Evolutionary conservation across 2,113 vertebrate species (phyloP).

Genomic region (Pomatorhinus ruficollis): DNA sequence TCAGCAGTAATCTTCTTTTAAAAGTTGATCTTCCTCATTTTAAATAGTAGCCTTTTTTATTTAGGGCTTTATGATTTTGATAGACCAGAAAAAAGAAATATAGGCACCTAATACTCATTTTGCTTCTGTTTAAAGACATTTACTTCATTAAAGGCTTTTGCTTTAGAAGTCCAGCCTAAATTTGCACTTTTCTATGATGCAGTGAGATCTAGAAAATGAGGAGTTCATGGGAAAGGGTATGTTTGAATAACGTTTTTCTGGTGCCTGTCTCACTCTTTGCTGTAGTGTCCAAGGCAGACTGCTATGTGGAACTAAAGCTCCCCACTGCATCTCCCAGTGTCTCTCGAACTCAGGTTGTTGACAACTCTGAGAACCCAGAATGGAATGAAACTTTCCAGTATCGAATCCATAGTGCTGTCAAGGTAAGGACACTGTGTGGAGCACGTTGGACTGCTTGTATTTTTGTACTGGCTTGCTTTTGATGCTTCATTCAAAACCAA

Average conservation of each 20-base stretch:
- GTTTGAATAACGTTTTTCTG: not conserved
- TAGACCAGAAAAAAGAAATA: not conserved
- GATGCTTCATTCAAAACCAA: not conserved
- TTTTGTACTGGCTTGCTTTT: not conserved
- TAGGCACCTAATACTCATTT: not conserved
- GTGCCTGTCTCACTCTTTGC: not conserved
- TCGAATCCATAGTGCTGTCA: slow-evolving; percentile 72
- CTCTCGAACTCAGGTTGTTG: slow-evolving; percentile 66
- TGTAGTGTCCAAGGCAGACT: slow-evolving; percentile 78
- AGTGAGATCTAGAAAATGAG: not conserved
- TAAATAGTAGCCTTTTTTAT: not conserved
- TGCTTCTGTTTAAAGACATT: not conserved
- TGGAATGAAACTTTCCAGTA: slow-evolving; percentile 82
- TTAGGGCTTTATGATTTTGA: not conserved
- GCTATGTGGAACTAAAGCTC: slow-evolving; percentile 74
- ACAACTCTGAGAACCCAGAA: slow-evolving; percentile 77
- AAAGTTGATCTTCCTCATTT: not conserved
- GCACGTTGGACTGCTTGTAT: not conserved
- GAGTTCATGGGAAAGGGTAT: not conserved
- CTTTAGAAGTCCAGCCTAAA: not conserved
- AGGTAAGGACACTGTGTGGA: slow-evolving; percentile 58
- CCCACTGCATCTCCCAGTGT: slow-evolving; percentile 70
- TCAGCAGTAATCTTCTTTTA: not conserved
- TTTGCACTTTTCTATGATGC: not conserved
- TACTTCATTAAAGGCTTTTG: not conserved